Evolutionary conservation across 1,140 invertebrate genomes (phyloP), one percentile per base, ranked within the genome.

Genomic region (Drosophila chauvacae): DNA sequence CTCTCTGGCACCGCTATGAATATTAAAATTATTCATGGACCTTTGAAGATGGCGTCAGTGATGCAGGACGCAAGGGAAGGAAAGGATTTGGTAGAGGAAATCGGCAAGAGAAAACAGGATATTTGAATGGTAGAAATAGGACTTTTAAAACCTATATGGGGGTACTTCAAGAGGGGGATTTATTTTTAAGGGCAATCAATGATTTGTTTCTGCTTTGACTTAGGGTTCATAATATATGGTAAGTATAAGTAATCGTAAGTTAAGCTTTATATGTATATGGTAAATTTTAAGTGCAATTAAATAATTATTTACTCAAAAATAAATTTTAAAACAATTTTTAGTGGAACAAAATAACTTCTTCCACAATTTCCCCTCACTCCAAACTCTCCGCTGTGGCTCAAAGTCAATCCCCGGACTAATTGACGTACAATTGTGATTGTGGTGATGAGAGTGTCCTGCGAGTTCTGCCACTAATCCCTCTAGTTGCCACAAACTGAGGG

Each of bases 21-120:
- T 61, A 71, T 60, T 60, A 41, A 80, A 86, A 84, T 90, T 88
- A 90, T 90, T 84, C 77, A 90, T 84, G 69, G 73, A 41, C 39
- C 33, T 39, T 51, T 48, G 44, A 68, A 56, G 53, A 65, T 47
- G 59, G 35, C 56, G 59, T 42, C 47, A 47, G 39, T 11, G 26
- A 44, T 42, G 48, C 35, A 53, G 41, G 39, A 47, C 11, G 28
- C 2, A 9, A 7, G 16, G 16, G 39, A 14, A 41, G 30, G 10
- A 26, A 47, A n/a, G 55, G 58, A 57, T 20, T 35, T 16, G 18
- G 11, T 3, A 7, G 4, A 33, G 58, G 48, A 55, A 37, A 33
- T 59, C 35, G 44, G n/a, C n/a, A 37, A 44, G 51, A 3, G n/a
- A 33, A 45, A 3, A 23, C 14, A 55, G 53, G 45, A 48, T 48